Evolutionary conservation across 2,797 vertebrate genomes (phyloP), one percentile per base, ranked within the genome.

Genomic region (Enteromius treurensis): DNA sequence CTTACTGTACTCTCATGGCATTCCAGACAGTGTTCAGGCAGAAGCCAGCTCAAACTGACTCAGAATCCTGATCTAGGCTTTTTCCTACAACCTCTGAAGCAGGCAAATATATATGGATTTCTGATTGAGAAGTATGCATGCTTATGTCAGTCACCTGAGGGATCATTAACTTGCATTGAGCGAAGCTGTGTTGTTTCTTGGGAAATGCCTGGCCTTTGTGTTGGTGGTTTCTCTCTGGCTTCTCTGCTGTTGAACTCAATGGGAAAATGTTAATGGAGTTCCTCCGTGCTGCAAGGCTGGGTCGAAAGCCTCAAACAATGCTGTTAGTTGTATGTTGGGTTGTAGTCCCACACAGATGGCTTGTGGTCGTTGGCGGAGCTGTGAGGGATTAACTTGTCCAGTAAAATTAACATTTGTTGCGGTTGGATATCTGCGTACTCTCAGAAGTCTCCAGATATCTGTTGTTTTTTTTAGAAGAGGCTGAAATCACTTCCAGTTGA

Each of bases 271-370:
- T 81, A 81, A 68, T 74, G 69, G 34, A 65, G 75, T 49, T 86
- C 51, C 37, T 65, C 78, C 40, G 60, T 73, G 78, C 80, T 85
- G 67, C 60, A 32, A 29, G 73, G 67, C 73, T 70, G 74, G 79
- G 83, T 84, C 83, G 68, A 60, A 82, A 77, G 80, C n/a, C 49
- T 83, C 40, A 68, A 75, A 89, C 83, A 86, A 86, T 74, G 79
- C 81, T 23, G 75, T 74, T 73, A 87, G 85, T 86, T 88, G 82
- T 80, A 58, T 81, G 13, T 64, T 69, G 34, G 6, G 32, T 47
- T 73, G 70, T 68, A 84, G 86, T 53, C 85, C 86, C 74, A 86
- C 82, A 86, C 86, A 88, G 80, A 82, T 82, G 82, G 81, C 74
- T 85, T 53, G 82, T 53, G 71, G 64, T 81, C 58, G 37, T 79